Evolutionary conservation across 2,797 vertebrate species (phyloP).

Genomic region (Urocyon cinereoargenteus): DNA sequence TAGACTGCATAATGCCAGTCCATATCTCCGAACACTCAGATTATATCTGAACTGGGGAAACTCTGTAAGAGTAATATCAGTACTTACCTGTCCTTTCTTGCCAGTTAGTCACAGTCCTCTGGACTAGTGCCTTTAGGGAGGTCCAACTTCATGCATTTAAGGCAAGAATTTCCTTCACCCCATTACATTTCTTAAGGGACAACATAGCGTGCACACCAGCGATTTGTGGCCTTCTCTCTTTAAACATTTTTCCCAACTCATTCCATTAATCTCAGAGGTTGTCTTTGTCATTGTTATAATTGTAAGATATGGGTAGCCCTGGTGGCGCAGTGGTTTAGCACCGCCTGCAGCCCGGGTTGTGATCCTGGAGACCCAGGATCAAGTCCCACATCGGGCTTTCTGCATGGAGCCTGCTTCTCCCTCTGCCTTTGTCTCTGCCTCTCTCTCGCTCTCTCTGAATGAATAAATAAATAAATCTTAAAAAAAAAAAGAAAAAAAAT

Average conservation of each 20-base stretch:
- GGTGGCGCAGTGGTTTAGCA: no score
- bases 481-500: no score
- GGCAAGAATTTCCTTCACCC: background rate
- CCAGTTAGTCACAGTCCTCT: background rate
- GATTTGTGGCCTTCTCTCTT: background rate
- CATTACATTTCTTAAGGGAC: background rate
- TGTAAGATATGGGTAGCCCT: background rate
- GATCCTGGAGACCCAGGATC: no score
- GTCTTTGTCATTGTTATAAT: background rate
- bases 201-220: background rate
- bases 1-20: background rate
- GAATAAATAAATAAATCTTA: no score
- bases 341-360: no score
- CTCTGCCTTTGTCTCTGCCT: no score
- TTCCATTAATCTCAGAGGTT: background rate
- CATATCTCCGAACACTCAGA: background rate
- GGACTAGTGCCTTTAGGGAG: background rate
- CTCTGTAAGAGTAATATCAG: background rate
- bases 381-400: no score
- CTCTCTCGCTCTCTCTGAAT: no score
- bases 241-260: background rate
- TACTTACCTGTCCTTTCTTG: background rate
- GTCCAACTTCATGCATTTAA: background rate
- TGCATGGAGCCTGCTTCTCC: no score
- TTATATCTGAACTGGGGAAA: background rate